Evolutionary conservation across 2,888 invertebrate species (phyloP).

Genomic region (Cacoxenus indagator): DNA sequence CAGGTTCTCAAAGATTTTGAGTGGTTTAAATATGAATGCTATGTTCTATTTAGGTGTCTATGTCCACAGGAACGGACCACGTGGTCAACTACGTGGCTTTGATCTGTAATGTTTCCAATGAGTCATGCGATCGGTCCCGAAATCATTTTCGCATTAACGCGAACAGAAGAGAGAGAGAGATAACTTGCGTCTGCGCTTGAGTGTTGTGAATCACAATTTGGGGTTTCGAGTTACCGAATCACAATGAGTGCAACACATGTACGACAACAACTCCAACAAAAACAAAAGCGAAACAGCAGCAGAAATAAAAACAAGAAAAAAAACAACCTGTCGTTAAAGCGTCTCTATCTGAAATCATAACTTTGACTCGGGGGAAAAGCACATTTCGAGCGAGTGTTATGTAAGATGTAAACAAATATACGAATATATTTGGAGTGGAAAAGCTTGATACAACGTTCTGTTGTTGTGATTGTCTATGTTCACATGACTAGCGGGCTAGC

Average conservation of each 20-base stretch:
- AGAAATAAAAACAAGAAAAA: conserved; percentile 10
- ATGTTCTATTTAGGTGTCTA: too few species aligned
- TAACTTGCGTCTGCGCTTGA: background rate
- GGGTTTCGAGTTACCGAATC: background rate
- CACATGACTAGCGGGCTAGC: too few species aligned
- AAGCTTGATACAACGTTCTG: background rate
- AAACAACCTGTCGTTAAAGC: background rate
- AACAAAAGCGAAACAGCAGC: conserved; percentile 15
- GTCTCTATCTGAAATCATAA: conserved; percentile 10
- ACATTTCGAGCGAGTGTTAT: conserved; percentile 1
- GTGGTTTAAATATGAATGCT: too few species aligned
- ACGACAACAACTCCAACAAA: background rate
- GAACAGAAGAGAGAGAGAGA: too few species aligned
- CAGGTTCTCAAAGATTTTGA: too few species aligned
- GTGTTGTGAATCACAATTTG: background rate
- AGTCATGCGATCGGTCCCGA: too few species aligned
- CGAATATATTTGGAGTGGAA: background rate
- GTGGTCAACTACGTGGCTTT: too few species aligned
- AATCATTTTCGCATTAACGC: too few species aligned
- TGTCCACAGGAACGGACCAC: too few species aligned
- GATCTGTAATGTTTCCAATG: too few species aligned
- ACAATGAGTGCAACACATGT: background rate
- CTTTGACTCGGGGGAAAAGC: conserved; percentile 9
- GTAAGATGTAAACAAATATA: conserved; percentile 4
- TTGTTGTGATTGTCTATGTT: background rate